These are phyloP conservation scores for Cladopsammia gracilis DNA, from an alignment of 64 coral and sea anemone genomes.

Conservation along the genomic window DNA sequence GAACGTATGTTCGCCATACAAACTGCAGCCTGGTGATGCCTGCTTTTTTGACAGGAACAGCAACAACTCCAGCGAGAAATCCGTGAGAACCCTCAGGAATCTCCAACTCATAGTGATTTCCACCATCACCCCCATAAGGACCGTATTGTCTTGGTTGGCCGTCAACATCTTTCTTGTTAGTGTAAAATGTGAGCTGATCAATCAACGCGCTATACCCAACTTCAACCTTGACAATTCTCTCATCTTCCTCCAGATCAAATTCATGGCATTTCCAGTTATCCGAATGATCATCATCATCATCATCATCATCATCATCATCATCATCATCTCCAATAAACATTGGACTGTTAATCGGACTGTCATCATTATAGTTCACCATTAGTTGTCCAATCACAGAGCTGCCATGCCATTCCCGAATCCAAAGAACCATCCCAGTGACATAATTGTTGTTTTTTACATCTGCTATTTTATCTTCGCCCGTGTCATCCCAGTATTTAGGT, in stretches of 20 bases:
- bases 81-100: constrained; percentile 46
- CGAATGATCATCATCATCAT: not conserved
- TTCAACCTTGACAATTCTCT: constrained; percentile 83
- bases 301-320: constrained; percentile 5
- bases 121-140: constrained; percentile 79
- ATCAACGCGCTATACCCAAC: constrained; percentile 83
- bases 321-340: too few species aligned
- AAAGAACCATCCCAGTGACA: constrained; percentile 87
- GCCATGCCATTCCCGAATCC: constrained; percentile 92
- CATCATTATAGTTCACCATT: constrained; percentile 77
- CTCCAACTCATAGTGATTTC: constrained; percentile 17
- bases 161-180: constrained; percentile 65
- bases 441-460: constrained; percentile 27
- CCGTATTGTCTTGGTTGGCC: constrained; percentile 68
- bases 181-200: constrained; percentile 82
- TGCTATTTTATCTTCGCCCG: constrained; percentile 37
- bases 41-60: constrained; percentile 58
- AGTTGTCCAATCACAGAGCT: constrained; percentile 82
- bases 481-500: constrained; percentile 21
- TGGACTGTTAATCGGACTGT: constrained; percentile 22
- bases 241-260: constrained; percentile 76
- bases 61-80: constrained; percentile 69
- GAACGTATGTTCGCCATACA: constrained; percentile 66
- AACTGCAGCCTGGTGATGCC: constrained; percentile 89
- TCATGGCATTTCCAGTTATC: constrained; percentile 29